phyloP scores from a whole-genome alignment of 2,113 vertebrate genomes.

The Cyprinus carpio region DNA sequence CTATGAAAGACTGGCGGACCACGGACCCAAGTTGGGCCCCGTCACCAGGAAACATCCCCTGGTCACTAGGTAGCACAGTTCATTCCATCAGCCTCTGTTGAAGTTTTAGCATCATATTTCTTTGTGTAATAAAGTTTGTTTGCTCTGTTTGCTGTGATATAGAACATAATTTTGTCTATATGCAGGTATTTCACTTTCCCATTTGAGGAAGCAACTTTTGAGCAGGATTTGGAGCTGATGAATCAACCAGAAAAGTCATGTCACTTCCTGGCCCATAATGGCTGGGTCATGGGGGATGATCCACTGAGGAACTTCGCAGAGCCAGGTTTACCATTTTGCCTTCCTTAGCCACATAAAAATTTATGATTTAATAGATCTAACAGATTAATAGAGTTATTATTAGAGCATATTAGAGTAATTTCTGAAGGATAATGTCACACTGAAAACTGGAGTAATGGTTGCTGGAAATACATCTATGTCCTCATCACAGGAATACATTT shows the following conservation, averaged over 20 bases:
- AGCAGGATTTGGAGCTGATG: slow-evolving; percentile 83
- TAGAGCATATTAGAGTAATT: background rate
- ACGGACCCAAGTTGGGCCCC: slow-evolving; percentile 90
- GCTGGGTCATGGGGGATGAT: slow-evolving; percentile 98
- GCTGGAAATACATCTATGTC: background rate
- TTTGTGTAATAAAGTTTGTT: background rate
- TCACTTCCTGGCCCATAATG: slow-evolving; percentile 93
- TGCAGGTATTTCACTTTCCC: slow-evolving; percentile 92
- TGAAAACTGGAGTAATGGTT: background rate
- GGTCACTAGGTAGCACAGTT: slow-evolving; percentile 85
- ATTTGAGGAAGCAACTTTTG: slow-evolving; percentile 79
- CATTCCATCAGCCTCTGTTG: background rate
- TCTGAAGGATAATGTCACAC: background rate
- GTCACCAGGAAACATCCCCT: slow-evolving; percentile 84
- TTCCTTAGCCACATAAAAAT: background rate
- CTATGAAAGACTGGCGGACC: slow-evolving; percentile 87
- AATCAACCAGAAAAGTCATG: slow-evolving; percentile 82
- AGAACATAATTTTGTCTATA: background rate
- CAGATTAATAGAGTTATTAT: too few species aligned
- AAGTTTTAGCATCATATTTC: background rate
- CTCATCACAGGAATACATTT: background rate
- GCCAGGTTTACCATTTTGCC: slow-evolving; percentile 75
- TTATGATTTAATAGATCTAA: too few species aligned
- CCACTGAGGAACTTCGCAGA: slow-evolving; percentile 96
- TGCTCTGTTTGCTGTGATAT: background rate